A percentile compares a stretch with the other conserved stretches of the same genome.
phyloP scores from a whole-genome alignment of 2,888 invertebrate species.

The Dichetophora obliterata region DNA sequence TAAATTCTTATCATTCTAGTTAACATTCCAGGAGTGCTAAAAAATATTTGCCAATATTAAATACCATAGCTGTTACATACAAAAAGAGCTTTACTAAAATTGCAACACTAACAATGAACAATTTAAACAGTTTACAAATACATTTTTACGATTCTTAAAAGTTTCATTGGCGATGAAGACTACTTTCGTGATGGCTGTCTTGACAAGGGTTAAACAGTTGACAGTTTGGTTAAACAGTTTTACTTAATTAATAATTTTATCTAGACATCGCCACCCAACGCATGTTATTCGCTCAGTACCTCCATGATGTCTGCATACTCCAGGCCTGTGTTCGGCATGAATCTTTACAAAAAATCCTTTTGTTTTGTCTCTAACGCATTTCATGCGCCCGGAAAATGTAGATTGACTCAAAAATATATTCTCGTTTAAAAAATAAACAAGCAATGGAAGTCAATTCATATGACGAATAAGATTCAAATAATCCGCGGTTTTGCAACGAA shows the following conservation, averaged over 20 bases:
- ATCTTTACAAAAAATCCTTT: too few species aligned
- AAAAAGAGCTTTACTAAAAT: neutral
- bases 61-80: neutral
- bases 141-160: neutral
- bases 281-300: conserved; percentile 64
- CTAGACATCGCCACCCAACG: conserved; percentile 61
- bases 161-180: neutral
- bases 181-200: neutral
- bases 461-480: too few species aligned
- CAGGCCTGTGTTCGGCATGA: too few species aligned
- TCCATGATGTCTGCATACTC: too few species aligned
- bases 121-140: neutral
- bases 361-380: too few species aligned
- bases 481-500: too few species aligned
- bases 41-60: neutral
- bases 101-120: neutral
- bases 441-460: too few species aligned
- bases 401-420: too few species aligned
- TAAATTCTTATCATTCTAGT: neutral
- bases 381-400: too few species aligned
- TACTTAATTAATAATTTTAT: neutral
- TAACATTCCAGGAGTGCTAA: neutral
- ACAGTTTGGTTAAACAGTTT: neutral
- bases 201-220: too few species aligned
- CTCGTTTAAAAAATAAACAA: too few species aligned